phyloP scores from a whole-genome alignment of 2,888 invertebrate genomes.

The Cistogaster globosa region DNA sequence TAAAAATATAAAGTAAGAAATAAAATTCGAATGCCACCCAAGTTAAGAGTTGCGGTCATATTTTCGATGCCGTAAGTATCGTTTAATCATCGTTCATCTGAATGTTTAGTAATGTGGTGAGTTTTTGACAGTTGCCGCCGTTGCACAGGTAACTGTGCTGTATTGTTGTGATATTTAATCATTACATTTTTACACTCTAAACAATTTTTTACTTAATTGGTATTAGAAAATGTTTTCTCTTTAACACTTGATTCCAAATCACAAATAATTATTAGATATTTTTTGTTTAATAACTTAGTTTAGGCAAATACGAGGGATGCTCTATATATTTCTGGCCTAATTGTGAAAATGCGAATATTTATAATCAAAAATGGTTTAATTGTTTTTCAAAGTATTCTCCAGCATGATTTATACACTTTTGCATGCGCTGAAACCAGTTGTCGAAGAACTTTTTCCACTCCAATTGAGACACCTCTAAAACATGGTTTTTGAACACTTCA shows the following conservation, averaged over 20 bases:
- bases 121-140: slow-evolving; percentile 65
- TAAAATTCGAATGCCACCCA: slow-evolving; percentile 71
- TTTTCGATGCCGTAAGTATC: slow-evolving; percentile 25
- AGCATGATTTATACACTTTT: too few relatives aligned
- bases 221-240: not conserved
- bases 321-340: too few relatives aligned
- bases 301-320: too few relatives aligned
- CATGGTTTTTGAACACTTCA: too few relatives aligned
- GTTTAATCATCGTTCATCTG: slow-evolving; percentile 36
- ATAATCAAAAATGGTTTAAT: too few relatives aligned
- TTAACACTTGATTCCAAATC: not conserved
- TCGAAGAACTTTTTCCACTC: too few relatives aligned
- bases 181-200: slow-evolving; percentile 54
- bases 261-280: not conserved
- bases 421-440: too few relatives aligned
- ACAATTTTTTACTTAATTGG: slow-evolving; percentile 26
- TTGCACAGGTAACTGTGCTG: slow-evolving; percentile 54
- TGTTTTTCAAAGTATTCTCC: too few relatives aligned
- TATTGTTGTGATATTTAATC: slow-evolving; percentile 53
- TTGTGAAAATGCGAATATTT: too few relatives aligned
- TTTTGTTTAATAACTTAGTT: not conserved
- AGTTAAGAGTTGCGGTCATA: slow-evolving; percentile 60
- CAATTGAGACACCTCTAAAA: too few relatives aligned
- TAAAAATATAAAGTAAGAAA: slow-evolving; percentile 64
- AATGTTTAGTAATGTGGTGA: slow-evolving; percentile 64